phyloP scores from a whole-genome alignment of 64 coral and sea anemone species.

The Porites lutea region DNA sequence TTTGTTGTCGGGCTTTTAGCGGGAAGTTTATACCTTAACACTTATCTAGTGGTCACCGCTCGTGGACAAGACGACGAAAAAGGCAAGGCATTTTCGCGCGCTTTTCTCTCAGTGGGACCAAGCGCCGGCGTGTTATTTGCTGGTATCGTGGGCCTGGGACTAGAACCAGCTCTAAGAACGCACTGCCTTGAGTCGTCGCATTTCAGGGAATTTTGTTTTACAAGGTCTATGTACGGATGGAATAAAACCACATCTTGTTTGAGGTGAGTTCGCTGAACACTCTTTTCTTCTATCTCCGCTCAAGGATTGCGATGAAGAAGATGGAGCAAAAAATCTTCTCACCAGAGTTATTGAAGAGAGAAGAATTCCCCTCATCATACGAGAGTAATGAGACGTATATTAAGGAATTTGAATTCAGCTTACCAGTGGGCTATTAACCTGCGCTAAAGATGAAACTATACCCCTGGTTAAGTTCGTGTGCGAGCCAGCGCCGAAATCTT shows the following conservation, averaged over 20 bases:
- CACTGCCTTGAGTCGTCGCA: slow-evolving; percentile 53
- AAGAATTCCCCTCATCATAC: too few relatives aligned
- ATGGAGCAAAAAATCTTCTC: too few relatives aligned
- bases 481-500: too few relatives aligned
- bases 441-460: too few relatives aligned
- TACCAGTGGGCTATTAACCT: too few relatives aligned
- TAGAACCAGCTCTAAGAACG: slow-evolving; percentile 49
- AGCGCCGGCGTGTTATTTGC: slow-evolving; percentile 57
- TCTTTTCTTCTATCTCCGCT: too few relatives aligned
- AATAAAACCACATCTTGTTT: slow-evolving; percentile 60
- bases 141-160: slow-evolving; percentile 60
- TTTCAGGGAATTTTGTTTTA: slow-evolving; percentile 63
- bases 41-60: slow-evolving; percentile 49
- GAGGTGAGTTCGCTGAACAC: not conserved
- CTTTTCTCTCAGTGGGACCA: slow-evolving; percentile 75
- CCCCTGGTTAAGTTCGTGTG: too few relatives aligned
- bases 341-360: too few relatives aligned
- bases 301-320: too few relatives aligned
- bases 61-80: slow-evolving; percentile 3
- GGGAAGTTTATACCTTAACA: slow-evolving; percentile 74
- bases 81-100: slow-evolving; percentile 84
- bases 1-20: slow-evolving; percentile 43
- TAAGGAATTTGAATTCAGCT: too few relatives aligned
- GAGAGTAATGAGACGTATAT: too few relatives aligned
- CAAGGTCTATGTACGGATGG: slow-evolving; percentile 42